These are phyloP conservation scores for Luperina testacea DNA, from an alignment of 2,888 invertebrate genomes.

Conservation along the genomic window DNA sequence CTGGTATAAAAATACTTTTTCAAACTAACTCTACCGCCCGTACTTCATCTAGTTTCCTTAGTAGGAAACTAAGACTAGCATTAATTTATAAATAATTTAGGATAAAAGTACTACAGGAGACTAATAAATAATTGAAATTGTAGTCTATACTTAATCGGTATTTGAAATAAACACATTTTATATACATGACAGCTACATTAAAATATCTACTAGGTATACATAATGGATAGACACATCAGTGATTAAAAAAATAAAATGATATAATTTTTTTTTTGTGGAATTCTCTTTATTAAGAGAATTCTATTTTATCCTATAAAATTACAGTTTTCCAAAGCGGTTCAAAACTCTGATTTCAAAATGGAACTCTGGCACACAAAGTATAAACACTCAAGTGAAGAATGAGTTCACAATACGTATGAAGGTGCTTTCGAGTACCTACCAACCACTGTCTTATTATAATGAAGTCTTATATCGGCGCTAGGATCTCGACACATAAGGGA, in stretches of 20 bases:
- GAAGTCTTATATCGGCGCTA: constrained; percentile 48
- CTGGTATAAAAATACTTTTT: background rate
- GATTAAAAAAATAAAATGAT: too few relatives aligned
- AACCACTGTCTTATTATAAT: constrained; percentile 52
- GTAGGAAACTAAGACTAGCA: background rate
- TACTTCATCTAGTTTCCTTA: background rate
- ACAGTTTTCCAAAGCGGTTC: background rate
- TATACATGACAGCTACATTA: background rate
- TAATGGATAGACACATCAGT: background rate
- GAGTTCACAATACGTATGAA: background rate
- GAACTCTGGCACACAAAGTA: background rate
- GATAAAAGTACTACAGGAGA: too few relatives aligned
- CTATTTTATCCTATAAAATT: background rate
- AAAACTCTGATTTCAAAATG: background rate
- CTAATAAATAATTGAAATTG: too few relatives aligned
- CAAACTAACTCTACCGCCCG: background rate
- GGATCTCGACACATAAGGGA: constrained; percentile 59
- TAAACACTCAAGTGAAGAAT: background rate
- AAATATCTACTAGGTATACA: background rate
- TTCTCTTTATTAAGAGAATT: background rate
- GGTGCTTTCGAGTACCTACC: constrained; percentile 7
- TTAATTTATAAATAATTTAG: background rate
- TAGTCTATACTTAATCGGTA: background rate
- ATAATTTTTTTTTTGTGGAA: too few relatives aligned
- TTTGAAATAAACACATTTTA: background rate